phyloP scores from a whole-genome alignment of 1,140 invertebrate genomes.

The Drosophila arizonae region DNA sequence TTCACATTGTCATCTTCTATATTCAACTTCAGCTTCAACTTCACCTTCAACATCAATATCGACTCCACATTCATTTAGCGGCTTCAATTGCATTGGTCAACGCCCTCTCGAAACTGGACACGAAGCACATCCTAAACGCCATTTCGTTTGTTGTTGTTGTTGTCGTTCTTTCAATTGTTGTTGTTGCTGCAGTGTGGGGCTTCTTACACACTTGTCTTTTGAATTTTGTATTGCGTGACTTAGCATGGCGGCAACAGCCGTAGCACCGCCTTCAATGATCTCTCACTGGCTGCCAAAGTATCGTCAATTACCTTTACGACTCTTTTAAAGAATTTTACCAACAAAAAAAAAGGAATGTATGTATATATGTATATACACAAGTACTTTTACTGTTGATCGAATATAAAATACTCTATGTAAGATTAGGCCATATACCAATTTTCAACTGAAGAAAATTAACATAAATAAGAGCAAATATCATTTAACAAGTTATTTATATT shows the following conservation, averaged over 20 bases:
- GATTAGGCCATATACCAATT: too few relatives aligned
- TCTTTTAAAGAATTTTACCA: conserved; percentile 45
- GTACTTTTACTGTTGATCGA: neutral
- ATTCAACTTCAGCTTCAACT: conserved; percentile 6
- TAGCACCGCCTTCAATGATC: conserved; percentile 60
- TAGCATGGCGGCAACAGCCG: conserved; percentile 38
- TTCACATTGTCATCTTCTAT: conserved; percentile 41
- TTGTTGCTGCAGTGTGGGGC: conserved; percentile 33
- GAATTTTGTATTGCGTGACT: conserved; percentile 60
- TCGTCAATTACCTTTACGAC: conserved; percentile 64
- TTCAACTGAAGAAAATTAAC: too few relatives aligned
- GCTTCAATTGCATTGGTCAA: conserved; percentile 70
- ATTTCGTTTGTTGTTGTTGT: conserved; percentile 33
- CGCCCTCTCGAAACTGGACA: conserved; percentile 47
- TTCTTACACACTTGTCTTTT: conserved; percentile 40
- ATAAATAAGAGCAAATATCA: too few relatives aligned
- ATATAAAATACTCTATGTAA: too few relatives aligned
- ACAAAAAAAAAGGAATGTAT: neutral
- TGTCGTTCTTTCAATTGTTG: conserved; percentile 24
- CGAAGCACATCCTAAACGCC: conserved; percentile 41
- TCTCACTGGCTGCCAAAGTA: conserved; percentile 61
- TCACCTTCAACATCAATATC: conserved; percentile 10
- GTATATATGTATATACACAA: neutral
- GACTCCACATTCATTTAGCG: conserved; percentile 19
- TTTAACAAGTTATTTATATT: too few relatives aligned